These are phyloP conservation scores for Leptinotarsa tumamoca DNA, from an alignment of 2,888 invertebrate genomes.

Conservation along the genomic window DNA sequence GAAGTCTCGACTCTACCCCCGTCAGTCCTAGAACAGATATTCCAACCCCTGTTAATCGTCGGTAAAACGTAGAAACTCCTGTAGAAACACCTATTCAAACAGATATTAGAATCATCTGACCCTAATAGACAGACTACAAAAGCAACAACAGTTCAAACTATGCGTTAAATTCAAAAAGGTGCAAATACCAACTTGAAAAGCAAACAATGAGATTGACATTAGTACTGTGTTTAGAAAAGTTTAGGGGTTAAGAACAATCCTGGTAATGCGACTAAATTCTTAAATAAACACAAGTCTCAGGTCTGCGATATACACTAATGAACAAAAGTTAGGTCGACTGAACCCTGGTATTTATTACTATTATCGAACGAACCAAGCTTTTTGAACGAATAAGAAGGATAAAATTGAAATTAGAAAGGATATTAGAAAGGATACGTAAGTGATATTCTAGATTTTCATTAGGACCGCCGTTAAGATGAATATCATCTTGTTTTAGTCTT, in stretches of 20 bases:
- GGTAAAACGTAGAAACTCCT: constrained; percentile 11
- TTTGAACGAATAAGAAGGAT: too few relatives aligned
- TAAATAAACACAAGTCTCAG: constrained; percentile 53
- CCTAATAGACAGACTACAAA: constrained; percentile 33
- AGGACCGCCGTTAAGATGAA: too few relatives aligned
- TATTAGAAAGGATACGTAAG: too few relatives aligned
- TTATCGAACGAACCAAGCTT: too few relatives aligned
- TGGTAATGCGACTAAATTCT: constrained; percentile 53
- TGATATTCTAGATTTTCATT: too few relatives aligned
- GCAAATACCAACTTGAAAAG: constrained; percentile 41
- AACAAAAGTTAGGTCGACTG: constrained; percentile 6
- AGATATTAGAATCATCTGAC: constrained; percentile 27
- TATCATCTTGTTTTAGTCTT: too few relatives aligned
- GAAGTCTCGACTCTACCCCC: neutral
- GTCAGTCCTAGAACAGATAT: neutral
- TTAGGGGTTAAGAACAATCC: constrained; percentile 49
- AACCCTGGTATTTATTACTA: neutral
- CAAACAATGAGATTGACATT: constrained; percentile 41
- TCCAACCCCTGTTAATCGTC: neutral
- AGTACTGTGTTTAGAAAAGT: constrained; percentile 33
- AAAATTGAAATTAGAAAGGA: too few relatives aligned
- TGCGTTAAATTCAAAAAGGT: constrained; percentile 47
- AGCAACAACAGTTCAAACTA: constrained; percentile 38
- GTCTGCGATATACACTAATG: constrained; percentile 48
- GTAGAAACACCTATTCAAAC: constrained; percentile 37